phyloP scores from a whole-genome alignment of 1,140 invertebrate genomes.

The Sitobion miscanthi region DNA sequence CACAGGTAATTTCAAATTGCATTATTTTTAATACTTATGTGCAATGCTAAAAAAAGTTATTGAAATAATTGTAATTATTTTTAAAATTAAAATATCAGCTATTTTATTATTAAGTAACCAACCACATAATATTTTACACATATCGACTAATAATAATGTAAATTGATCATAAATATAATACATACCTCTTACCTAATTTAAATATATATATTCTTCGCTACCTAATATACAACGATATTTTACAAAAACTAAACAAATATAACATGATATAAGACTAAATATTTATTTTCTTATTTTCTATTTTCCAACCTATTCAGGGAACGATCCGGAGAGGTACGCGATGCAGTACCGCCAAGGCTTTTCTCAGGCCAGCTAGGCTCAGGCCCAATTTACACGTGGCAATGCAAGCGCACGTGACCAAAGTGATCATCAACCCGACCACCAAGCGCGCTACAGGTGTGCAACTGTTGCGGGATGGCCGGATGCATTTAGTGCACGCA shows the following conservation, averaged over 20 bases:
- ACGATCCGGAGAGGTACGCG: constrained; percentile 84
- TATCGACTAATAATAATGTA: too few relatives aligned
- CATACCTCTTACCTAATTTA: too few relatives aligned
- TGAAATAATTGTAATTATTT: background rate
- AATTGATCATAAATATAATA: background rate
- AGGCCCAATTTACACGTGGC: constrained; percentile 81
- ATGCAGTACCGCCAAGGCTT: constrained; percentile 90
- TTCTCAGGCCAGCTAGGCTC: constrained; percentile 78
- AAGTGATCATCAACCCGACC: constrained; percentile 73
- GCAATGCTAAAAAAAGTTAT: background rate
- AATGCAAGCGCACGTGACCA: constrained; percentile 77
- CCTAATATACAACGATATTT: too few relatives aligned
- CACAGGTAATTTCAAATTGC: constrained; percentile 66
- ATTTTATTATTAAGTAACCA: background rate
- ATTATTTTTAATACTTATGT: background rate
- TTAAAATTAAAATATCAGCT: background rate
- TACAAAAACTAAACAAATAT: background rate
- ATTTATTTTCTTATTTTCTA: background rate
- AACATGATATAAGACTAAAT: too few relatives aligned
- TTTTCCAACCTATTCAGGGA: constrained; percentile 64
- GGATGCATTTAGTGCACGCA: constrained; percentile 71
- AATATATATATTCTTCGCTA: too few relatives aligned
- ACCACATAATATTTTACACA: background rate
- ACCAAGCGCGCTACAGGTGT: constrained; percentile 77
- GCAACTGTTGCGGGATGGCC: constrained; percentile 75